These are phyloP conservation scores for Isaurus tuberculatus DNA, from an alignment of 92 coral and sea anemone genomes.

Conservation along the genomic window DNA sequence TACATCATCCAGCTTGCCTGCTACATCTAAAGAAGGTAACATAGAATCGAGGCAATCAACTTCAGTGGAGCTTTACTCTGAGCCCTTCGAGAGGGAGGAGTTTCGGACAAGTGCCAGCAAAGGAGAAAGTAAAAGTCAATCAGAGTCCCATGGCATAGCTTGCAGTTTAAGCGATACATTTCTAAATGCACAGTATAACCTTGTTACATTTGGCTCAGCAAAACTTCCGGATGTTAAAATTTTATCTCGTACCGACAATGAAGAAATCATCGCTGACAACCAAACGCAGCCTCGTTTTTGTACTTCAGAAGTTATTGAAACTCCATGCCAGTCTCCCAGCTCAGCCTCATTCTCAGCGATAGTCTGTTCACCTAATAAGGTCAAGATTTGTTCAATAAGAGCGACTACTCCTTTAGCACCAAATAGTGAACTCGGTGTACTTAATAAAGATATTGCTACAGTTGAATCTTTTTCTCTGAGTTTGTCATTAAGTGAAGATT, in stretches of 20 bases:
- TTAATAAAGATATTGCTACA: background rate
- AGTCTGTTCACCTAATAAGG: background rate
- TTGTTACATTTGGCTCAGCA: slow-evolving; percentile 22
- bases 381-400: background rate
- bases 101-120: slow-evolving; percentile 10
- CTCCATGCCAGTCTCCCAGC: slow-evolving; percentile 29
- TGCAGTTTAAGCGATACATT: slow-evolving; percentile 86
- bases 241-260: slow-evolving; percentile 4
- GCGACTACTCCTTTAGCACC: background rate
- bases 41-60: slow-evolving; percentile 45
- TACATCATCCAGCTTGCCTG: slow-evolving; percentile 2
- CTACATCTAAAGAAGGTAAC: background rate
- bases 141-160: slow-evolving; percentile 66
- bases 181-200: slow-evolving; percentile 68
- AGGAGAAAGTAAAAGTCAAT: slow-evolving; percentile 6
- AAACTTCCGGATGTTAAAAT: background rate
- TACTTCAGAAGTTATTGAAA: slow-evolving; percentile 42
- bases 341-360: slow-evolving; percentile 32
- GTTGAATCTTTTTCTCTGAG: slow-evolving; percentile 75
- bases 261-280: slow-evolving; percentile 62
- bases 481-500: slow-evolving; percentile 78
- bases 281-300: slow-evolving; percentile 63
- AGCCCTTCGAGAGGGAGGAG: slow-evolving; percentile 73
- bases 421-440: background rate
- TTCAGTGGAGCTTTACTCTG: slow-evolving; percentile 82